Percentiles rank a stretch among this genome's conserved stretches.
Conservation (phyloP, 1,140 invertebrate genomes). For the Cyclargus thomasi region DNA sequence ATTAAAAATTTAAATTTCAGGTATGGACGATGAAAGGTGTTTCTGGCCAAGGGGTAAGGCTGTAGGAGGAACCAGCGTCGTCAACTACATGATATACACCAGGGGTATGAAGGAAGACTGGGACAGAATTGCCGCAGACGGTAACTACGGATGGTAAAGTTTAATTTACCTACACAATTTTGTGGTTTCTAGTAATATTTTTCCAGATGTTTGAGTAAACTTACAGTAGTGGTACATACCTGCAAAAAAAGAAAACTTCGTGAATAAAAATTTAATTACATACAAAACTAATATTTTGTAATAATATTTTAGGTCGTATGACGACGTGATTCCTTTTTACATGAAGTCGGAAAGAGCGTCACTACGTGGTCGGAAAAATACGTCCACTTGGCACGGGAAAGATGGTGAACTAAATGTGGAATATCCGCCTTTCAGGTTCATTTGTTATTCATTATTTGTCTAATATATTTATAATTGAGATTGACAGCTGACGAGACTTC, state of each 20-base stretch:
- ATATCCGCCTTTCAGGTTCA: constrained; percentile 75
- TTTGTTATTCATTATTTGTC: neutral
- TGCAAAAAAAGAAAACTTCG: too few relatives aligned
- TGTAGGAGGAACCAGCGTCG: constrained; percentile 84
- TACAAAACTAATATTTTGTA: too few relatives aligned
- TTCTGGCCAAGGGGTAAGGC: constrained; percentile 78
- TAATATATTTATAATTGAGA: neutral
- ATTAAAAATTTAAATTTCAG: too few relatives aligned
- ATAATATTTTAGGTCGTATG: constrained; percentile 77
- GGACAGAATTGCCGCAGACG: constrained; percentile 83
- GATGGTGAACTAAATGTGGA: constrained; percentile 75
- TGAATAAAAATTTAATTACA: too few relatives aligned
- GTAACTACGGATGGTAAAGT: constrained; percentile 78
- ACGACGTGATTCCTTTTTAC: constrained; percentile 82
- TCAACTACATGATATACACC: constrained; percentile 94
- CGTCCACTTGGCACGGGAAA: constrained; percentile 74
- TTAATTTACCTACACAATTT: neutral
- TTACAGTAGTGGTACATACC: too few relatives aligned
- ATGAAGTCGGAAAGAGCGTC: constrained; percentile 77
- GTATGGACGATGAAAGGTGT: constrained; percentile 74
- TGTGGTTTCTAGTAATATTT: neutral
- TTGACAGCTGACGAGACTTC: neutral
- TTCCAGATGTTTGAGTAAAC: too few relatives aligned
- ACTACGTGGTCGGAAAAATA: constrained; percentile 64
- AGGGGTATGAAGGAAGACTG: constrained; percentile 86